Evolutionary conservation across 1,140 invertebrate species (phyloP).

Genomic region (Oncopodura yosiiana): DNA sequence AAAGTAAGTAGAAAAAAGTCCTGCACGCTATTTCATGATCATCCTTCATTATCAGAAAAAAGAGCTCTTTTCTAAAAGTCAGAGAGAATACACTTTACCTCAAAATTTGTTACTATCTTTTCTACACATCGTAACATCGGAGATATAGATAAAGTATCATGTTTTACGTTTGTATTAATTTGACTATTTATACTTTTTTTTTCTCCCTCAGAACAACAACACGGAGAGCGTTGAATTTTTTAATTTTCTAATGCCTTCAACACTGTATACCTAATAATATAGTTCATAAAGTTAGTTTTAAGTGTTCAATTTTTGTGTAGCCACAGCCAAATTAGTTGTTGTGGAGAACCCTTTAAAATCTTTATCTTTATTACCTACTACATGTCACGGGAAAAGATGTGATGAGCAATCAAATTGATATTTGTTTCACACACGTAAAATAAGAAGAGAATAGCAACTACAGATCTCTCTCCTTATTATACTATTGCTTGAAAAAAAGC

Average conservation of each 20-base stretch:
- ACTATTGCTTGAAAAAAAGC: too few species aligned
- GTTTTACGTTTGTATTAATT: too few species aligned
- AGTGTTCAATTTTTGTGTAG: neutral
- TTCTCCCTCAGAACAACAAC: conserved; percentile 1
- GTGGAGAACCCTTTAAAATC: neutral
- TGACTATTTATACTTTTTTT: conserved; percentile 11
- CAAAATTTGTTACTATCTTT: conserved; percentile 9
- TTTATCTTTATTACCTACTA: conserved; percentile 27
- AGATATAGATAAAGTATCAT: too few species aligned
- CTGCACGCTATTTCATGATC: conserved; percentile 33
- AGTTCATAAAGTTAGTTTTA: neutral
- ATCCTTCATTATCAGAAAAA: conserved; percentile 28
- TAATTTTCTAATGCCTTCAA: too few species aligned
- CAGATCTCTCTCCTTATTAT: too few species aligned
- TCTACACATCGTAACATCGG: too few species aligned
- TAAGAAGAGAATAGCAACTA: neutral
- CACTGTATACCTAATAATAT: too few species aligned
- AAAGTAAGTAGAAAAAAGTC: too few species aligned
- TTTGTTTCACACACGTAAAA: conserved; percentile 16
- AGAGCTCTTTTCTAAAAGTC: too few species aligned
- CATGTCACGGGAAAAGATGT: too few species aligned
- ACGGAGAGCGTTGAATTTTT: too few species aligned
- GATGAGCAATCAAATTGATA: conserved; percentile 27
- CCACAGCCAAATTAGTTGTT: neutral
- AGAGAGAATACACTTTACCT: conserved; percentile 9